Evolutionary conservation across 2,888 invertebrate genomes (phyloP).

Genomic region (Drosophila bunnanda): DNA sequence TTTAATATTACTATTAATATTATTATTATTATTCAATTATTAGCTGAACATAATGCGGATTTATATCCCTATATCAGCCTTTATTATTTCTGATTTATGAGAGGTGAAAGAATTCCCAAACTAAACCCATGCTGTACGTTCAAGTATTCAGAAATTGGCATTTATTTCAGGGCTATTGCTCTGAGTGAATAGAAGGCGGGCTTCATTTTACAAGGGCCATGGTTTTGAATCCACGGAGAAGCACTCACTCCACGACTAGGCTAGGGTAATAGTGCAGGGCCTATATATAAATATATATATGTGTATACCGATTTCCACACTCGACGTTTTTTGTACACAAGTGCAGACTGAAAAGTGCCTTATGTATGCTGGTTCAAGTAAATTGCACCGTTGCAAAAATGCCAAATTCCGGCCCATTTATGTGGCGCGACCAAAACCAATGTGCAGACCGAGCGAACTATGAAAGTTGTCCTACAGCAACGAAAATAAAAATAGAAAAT

Average conservation of each 20-base stretch:
- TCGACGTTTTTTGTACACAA: slow-evolving; percentile 28
- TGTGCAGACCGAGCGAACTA: slow-evolving; percentile 13
- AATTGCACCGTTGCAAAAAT: slow-evolving; percentile 49
- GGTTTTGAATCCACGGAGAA: background rate
- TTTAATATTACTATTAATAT: no score
- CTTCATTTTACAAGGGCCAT: background rate
- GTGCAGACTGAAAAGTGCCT: slow-evolving; percentile 17
- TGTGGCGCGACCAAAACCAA: slow-evolving; percentile 43
- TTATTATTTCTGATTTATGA: background rate
- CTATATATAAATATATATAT: slow-evolving; percentile 12
- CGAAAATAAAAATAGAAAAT: slow-evolving; percentile 25
- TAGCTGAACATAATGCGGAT: background rate
- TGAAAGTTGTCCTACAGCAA: slow-evolving; percentile 32
- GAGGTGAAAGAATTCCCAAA: background rate
- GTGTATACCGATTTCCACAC: slow-evolving; percentile 21
- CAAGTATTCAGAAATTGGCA: slow-evolving; percentile 18
- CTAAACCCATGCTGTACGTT: background rate
- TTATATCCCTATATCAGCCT: background rate
- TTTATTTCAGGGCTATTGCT: slow-evolving; percentile 22
- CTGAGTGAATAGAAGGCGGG: slow-evolving; percentile 7
- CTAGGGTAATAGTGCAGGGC: slow-evolving; percentile 8
- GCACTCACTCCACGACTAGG: background rate
- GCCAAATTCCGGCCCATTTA: slow-evolving; percentile 48
- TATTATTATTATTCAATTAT: no score
- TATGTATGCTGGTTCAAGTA: slow-evolving; percentile 22